A percentile compares a stretch with the other conserved stretches of the same genome.
Conservation (phyloP, 2,113 vertebrate genomes). For the Azemiops feae region DNA sequence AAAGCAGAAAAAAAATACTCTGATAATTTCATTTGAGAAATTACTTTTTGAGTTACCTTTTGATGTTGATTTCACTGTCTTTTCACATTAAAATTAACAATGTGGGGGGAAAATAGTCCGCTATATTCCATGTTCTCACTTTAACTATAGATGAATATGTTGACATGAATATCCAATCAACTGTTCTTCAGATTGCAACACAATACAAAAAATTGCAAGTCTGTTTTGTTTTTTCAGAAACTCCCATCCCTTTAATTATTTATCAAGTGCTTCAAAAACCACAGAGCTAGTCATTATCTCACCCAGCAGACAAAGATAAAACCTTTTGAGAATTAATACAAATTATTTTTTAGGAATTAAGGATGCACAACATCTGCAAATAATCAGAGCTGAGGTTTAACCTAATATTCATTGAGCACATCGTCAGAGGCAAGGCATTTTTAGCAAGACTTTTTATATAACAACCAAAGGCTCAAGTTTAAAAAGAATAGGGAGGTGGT, state of each 20-base stretch:
- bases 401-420: conserved; percentile 17
- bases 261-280: not conserved
- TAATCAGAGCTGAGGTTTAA: not conserved
- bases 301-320: not conserved
- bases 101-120: not conserved
- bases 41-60: not conserved
- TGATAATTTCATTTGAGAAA: not conserved
- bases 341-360: conserved; percentile 9
- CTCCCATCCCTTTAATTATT: not conserved
- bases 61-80: not conserved
- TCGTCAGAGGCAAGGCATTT: not conserved
- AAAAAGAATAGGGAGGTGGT: not conserved
- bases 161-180: not conserved
- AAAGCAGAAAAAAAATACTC: not conserved
- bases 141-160: not conserved
- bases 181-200: not conserved
- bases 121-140: not conserved
- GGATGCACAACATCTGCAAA: conserved; percentile 19
- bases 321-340: not conserved
- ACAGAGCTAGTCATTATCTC: not conserved
- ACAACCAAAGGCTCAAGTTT: not conserved
- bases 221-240: not conserved
- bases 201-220: not conserved
- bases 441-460: not conserved
- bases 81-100: not conserved